phyloP scores from a whole-genome alignment of 2,797 vertebrate genomes.

The Eremophila alpestris region DNA sequence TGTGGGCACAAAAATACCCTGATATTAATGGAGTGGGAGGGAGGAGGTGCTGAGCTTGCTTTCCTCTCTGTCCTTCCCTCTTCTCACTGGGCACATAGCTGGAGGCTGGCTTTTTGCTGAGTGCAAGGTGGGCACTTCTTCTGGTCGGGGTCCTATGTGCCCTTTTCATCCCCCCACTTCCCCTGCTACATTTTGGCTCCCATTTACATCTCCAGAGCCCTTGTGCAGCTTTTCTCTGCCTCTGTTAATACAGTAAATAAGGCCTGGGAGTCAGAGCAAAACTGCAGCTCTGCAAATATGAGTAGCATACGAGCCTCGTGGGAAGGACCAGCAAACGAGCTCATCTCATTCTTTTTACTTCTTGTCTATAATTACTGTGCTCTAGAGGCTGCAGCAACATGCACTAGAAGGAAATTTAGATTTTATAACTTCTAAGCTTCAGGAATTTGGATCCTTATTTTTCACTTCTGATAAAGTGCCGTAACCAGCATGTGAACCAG shows the following conservation, averaged over 20 bases:
- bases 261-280: not conserved
- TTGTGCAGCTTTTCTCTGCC: not conserved
- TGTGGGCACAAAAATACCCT: constrained; percentile 50
- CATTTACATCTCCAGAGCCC: not conserved
- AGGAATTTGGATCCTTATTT: not conserved
- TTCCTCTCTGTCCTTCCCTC: not conserved
- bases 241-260: not conserved
- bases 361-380: not conserved
- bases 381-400: not conserved
- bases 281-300: not conserved
- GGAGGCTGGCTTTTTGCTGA: not conserved
- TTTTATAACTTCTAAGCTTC: not conserved
- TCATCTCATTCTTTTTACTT: not conserved
- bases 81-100: not conserved
- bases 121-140: not conserved
- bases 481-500: not conserved
- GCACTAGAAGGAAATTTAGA: not conserved
- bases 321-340: not conserved
- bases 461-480: not conserved
- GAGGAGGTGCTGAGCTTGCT: constrained; percentile 33
- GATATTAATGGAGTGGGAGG: constrained; percentile 1
- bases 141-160: not conserved
- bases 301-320: not conserved
- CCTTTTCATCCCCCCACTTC: fast-evolving
- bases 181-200: no score